phyloP scores from a whole-genome alignment of 2,113 vertebrate species.

The Callipepla squamata region DNA sequence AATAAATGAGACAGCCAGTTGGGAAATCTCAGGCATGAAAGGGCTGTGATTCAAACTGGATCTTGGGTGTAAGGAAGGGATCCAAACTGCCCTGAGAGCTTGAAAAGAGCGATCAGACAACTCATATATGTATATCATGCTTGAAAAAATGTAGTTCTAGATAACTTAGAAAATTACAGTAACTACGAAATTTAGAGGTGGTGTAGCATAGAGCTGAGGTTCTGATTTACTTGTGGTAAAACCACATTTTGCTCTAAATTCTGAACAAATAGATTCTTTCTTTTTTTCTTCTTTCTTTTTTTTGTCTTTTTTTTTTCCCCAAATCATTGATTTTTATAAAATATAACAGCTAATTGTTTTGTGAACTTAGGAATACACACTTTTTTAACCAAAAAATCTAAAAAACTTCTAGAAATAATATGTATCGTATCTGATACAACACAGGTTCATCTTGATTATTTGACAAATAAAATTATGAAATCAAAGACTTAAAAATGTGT shows the following conservation, averaged over 20 bases:
- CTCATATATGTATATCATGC: neutral
- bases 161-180: fast-evolving
- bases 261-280: neutral
- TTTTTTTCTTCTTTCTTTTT: neutral
- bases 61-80: neutral
- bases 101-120: neutral
- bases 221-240: neutral
- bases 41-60: neutral
- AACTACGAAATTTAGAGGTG: neutral
- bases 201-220: neutral
- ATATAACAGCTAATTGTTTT: neutral
- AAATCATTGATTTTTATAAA: neutral
- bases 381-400: neutral
- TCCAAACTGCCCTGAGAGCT: neutral
- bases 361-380: neutral
- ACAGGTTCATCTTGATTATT: neutral
- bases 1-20: neutral
- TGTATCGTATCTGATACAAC: neutral
- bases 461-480: neutral
- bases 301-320: neutral
- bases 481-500: fast-evolving
- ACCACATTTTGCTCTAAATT: fast-evolving
- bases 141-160: neutral
- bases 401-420: fast-evolving
- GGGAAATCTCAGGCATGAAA: neutral